Evolutionary conservation across 37 sponge, comb jelly and placozoan species (phyloP), one percentile per base, ranked within the genome.

Genomic region (Beroe forskalii): DNA sequence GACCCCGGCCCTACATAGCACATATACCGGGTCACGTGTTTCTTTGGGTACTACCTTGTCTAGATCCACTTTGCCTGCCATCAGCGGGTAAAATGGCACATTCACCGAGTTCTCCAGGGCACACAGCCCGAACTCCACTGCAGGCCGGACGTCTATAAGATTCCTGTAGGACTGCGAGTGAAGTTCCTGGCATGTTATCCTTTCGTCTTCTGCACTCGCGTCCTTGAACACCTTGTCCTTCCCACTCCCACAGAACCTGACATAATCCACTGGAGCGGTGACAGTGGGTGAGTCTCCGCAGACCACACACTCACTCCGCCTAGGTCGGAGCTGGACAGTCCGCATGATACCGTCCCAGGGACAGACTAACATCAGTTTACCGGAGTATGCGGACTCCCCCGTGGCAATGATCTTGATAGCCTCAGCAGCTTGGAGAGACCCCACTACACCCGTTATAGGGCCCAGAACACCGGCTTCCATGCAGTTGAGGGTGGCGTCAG

Each of bases 381-480:
- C 89, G 22, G 92, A 62, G 30, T 91, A 92, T 0, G 94, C 75
- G 8, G 40, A 32, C 75, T 72, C 75, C 1, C 31, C 38, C 6
- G 75, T 30, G 14, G 89, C 62, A 1, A 89, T 8, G 24, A 89
- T 89, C 62, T 89, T 89, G 42, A 98, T 32, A 12, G 90, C 95
- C 43, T 98, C 99, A 31, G 94, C 41, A 0, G 99, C 99, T 90
- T 98, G 99, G 37, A 96, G 80, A 9, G 75, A 91, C 0, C 99
- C 99, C 41, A 98, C 94, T 17, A 98, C 42, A 0, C 99, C 99
- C 20, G 99, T 96, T 6, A 98, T 96, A 93, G 89, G 38, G 33
- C 99, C 99, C 0, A 96, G 64, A 32, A 98, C 99, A 9, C 99
- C 99, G 37, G 96, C 99, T 0, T 96, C 97, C 0, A 95, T 93